phyloP scores from a whole-genome alignment of 2,888 invertebrate genomes.

The Cheiracanthium punctorium region DNA sequence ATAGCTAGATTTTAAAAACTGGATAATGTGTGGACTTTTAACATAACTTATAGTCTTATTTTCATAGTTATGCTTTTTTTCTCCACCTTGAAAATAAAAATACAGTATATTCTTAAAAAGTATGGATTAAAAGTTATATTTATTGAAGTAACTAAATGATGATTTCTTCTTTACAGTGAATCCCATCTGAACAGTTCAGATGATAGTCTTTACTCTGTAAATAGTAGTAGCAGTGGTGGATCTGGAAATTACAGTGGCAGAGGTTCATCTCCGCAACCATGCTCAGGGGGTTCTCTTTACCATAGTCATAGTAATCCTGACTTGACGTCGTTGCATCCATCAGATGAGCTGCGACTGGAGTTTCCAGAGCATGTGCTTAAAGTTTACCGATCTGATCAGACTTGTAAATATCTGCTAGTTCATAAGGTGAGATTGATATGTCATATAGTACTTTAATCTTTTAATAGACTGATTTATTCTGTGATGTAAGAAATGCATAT shows the following conservation, averaged over 20 bases:
- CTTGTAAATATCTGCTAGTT: conserved; percentile 96
- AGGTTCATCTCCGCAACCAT: conserved; percentile 55
- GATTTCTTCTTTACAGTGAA: no score
- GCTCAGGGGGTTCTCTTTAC: conserved; percentile 78
- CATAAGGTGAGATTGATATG: conserved; percentile 91
- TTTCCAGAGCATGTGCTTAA: conserved; percentile 86
- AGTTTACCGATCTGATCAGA: conserved; percentile 94
- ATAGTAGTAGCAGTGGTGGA: conserved; percentile 65
- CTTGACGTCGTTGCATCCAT: conserved; percentile 76
- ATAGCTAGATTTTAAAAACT: no score
- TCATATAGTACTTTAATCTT: no score
- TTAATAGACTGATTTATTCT: no score
- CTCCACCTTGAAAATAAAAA: no score
- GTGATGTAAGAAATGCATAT: no score
- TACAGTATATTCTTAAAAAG: no score
- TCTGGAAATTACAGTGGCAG: conserved; percentile 63
- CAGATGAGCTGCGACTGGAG: conserved; percentile 72
- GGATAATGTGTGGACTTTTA: no score
- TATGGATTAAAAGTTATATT: no score
- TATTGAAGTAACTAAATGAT: no score
- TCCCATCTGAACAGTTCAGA: conserved; percentile 73
- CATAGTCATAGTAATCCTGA: conserved; percentile 94
- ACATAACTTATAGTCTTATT: no score
- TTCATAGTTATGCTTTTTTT: no score
- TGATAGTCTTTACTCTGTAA: conserved; percentile 72